phyloP scores from a whole-genome alignment of 2,797 vertebrate species.

The Phrynocephalus guinanensis region DNA sequence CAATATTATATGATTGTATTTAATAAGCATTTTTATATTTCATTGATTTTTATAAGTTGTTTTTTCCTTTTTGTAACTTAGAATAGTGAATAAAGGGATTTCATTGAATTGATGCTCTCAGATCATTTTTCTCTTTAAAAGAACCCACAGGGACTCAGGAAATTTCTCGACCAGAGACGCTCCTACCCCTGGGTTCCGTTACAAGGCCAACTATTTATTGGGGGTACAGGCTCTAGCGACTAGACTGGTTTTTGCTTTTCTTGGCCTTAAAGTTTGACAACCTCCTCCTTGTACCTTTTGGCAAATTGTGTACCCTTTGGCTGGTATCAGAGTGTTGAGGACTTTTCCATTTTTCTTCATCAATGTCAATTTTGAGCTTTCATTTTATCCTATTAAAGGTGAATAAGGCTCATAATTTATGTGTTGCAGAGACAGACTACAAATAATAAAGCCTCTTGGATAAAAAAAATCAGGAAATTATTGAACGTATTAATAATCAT shows the following conservation, averaged over 20 bases:
- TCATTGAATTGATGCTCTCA: too few species aligned
- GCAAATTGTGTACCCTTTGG: constrained; percentile 37
- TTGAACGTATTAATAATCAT: constrained; percentile 63
- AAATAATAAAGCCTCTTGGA: constrained; percentile 69
- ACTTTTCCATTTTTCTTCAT: constrained; percentile 68
- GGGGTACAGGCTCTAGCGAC: background rate
- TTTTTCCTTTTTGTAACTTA: too few species aligned
- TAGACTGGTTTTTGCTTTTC: constrained; percentile 38
- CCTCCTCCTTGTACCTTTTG: constrained; percentile 8
- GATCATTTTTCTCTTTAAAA: too few species aligned
- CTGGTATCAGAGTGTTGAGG: constrained; percentile 40
- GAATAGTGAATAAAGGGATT: too few species aligned
- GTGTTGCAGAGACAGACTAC: constrained; percentile 61
- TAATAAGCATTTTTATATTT: too few species aligned
- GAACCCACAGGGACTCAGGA: too few species aligned
- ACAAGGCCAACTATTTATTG: too few species aligned
- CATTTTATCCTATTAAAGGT: constrained; percentile 66
- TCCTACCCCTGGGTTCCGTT: too few species aligned
- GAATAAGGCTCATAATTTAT: constrained; percentile 66
- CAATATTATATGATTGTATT: too few species aligned
- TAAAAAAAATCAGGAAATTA: constrained; percentile 64
- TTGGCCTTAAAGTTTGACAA: constrained; percentile 43
- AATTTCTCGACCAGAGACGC: too few species aligned
- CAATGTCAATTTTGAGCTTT: constrained; percentile 72
- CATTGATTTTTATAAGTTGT: too few species aligned